These are phyloP conservation scores for Frankliniella fusca DNA, from an alignment of 2,888 invertebrate genomes.

Conservation along the genomic window DNA sequence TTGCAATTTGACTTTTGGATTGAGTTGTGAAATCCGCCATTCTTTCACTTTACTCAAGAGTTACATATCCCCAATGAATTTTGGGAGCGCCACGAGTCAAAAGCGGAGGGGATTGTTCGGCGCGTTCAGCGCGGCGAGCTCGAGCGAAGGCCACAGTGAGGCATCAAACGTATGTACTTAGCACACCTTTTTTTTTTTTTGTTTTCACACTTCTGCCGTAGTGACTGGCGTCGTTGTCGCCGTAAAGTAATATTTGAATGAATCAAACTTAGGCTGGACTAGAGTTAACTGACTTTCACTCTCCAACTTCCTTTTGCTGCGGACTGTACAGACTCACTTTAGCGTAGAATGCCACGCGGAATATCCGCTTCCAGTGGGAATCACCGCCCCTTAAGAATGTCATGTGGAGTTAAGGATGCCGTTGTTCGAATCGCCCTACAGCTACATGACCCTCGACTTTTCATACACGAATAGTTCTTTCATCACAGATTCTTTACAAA, in stretches of 20 bases:
- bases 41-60: conserved; percentile 17
- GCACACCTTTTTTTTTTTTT: neutral
- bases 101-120: conserved; percentile 1
- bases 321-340: conserved; percentile 20
- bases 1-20: neutral
- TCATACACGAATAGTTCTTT: no score
- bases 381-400: neutral
- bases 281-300: neutral
- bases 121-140: neutral
- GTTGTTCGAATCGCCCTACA: no score
- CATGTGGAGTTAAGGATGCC: no score
- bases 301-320: conserved; percentile 19
- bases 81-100: conserved; percentile 11
- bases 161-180: conserved; percentile 10
- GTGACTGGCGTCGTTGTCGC: conserved; percentile 10
- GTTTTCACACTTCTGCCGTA: conserved; percentile 20
- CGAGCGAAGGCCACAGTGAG: conserved; percentile 17
- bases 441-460: no score
- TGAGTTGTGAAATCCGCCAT: conserved; percentile 15
- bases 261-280: conserved; percentile 4
- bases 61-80: conserved; percentile 22
- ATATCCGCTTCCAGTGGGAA: neutral
- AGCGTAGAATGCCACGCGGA: neutral
- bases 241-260: conserved; percentile 8
- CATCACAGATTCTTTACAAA: no score